Percentiles rank a stretch among this genome's conserved stretches.
Conservation (phyloP, 2,797 vertebrate species). For the Sus cebifrons region DNA sequence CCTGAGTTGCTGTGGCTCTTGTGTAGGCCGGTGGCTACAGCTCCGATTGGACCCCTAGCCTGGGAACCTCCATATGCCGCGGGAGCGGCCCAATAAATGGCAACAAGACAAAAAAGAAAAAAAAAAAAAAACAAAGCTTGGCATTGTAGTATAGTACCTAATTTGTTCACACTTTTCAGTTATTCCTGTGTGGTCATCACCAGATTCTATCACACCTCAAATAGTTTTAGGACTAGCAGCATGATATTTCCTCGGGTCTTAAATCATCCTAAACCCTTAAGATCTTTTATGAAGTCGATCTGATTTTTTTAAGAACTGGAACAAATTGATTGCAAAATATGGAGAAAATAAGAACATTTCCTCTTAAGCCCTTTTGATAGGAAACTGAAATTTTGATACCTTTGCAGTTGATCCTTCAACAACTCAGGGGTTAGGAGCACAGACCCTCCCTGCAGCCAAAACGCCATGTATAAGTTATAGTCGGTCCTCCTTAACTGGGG, state of each 20-base stretch:
- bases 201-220: constrained; percentile 25
- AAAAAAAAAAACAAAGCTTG: not conserved
- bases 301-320: constrained; percentile 69
- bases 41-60: no score
- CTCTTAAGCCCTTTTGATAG: constrained; percentile 49
- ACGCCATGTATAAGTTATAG: not conserved
- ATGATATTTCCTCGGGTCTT: constrained; percentile 53
- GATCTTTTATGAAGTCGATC: constrained; percentile 30
- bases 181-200: constrained; percentile 30
- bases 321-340: constrained; percentile 52
- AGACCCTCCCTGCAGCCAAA: not conserved
- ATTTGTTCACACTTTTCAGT: constrained; percentile 41
- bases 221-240: constrained; percentile 48
- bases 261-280: not conserved
- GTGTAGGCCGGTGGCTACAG: no score
- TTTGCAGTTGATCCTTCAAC: not conserved
- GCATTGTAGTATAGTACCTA: not conserved
- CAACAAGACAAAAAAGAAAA: no score
- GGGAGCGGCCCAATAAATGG: no score
- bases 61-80: no score
- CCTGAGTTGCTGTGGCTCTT: no score
- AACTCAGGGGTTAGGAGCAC: not conserved
- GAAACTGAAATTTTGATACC: constrained; percentile 57
- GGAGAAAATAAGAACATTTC: constrained; percentile 3
- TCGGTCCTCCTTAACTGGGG: not conserved